These are phyloP conservation scores for Notolabrus celidotus DNA, from an alignment of 2,797 vertebrate species.

Conservation along the genomic window DNA sequence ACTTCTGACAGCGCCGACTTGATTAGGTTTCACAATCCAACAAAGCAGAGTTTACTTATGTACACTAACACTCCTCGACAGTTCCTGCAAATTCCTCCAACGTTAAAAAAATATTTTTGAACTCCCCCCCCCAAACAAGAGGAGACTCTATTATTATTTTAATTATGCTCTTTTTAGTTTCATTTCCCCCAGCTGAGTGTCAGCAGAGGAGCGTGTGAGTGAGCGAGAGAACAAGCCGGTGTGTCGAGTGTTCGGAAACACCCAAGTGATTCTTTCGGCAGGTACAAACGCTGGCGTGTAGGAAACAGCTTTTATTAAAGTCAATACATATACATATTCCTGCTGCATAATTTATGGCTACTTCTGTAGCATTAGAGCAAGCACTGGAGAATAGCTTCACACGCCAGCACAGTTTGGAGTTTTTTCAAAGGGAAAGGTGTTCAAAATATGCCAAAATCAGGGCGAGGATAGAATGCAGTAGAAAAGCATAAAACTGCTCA, in stretches of 20 bases:
- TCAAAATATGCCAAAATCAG: constrained; percentile 67
- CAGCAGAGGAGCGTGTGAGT: constrained; percentile 50
- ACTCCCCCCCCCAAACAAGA: constrained; percentile 75
- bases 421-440: constrained; percentile 82
- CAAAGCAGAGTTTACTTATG: constrained; percentile 73
- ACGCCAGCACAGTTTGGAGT: constrained; percentile 69
- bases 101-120: constrained; percentile 56
- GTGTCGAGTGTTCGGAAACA: constrained; percentile 71
- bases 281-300: constrained; percentile 82
- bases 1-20: constrained; percentile 72
- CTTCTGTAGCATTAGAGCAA: constrained; percentile 80
- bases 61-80: constrained; percentile 71
- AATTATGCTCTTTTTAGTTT: constrained; percentile 82
- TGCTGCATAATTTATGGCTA: constrained; percentile 88
- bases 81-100: constrained; percentile 69
- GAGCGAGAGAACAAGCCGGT: constrained; percentile 52
- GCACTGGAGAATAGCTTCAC: constrained; percentile 81
- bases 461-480: constrained; percentile 29
- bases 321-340: constrained; percentile 87
- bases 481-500: constrained; percentile 26
- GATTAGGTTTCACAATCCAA: constrained; percentile 73
- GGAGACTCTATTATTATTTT: constrained; percentile 82
- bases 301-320: constrained; percentile 86
- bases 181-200: constrained; percentile 71
- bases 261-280: constrained; percentile 81